Conservation (phyloP, 2,113 vertebrate species). For the Cyanoderma ruficeps region DNA sequence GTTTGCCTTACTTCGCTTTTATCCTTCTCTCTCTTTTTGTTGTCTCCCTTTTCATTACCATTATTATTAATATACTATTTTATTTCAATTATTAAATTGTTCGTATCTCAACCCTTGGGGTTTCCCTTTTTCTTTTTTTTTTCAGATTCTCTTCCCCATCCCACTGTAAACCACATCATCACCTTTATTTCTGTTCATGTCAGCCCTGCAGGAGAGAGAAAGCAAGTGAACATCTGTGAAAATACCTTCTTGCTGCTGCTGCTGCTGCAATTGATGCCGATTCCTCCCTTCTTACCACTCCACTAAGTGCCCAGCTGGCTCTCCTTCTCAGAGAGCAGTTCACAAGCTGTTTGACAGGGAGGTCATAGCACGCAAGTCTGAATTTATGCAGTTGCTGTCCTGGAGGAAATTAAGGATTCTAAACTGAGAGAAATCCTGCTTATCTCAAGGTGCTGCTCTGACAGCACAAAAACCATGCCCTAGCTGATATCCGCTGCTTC, state of each 20-base stretch:
- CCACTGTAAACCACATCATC: neutral
- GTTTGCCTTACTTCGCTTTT: neutral
- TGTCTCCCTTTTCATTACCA: neutral
- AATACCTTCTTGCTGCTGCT: neutral
- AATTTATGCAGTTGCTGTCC: constrained; percentile 24
- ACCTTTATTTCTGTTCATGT: neutral
- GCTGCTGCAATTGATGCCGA: neutral
- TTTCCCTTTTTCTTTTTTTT: neutral
- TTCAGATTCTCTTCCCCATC: neutral
- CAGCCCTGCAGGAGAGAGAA: neutral
- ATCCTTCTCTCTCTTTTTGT: neutral
- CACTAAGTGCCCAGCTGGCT: neutral
- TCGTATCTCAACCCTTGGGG: neutral
- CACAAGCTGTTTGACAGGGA: constrained; percentile 4
- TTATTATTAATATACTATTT: neutral
- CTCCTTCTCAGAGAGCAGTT: neutral
- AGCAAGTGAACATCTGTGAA: neutral
- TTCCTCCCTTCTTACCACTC: neutral
- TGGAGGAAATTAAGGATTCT: constrained; percentile 44
- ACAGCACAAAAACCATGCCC: neutral
- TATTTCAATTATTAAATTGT: neutral
- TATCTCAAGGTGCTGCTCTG: constrained; percentile 39
- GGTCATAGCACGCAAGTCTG: neutral
- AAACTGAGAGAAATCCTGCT: neutral
- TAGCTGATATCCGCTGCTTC: neutral